Evolutionary conservation across 1,140 invertebrate species (phyloP).

Genomic region (Meloidogyne floridensis): DNA sequence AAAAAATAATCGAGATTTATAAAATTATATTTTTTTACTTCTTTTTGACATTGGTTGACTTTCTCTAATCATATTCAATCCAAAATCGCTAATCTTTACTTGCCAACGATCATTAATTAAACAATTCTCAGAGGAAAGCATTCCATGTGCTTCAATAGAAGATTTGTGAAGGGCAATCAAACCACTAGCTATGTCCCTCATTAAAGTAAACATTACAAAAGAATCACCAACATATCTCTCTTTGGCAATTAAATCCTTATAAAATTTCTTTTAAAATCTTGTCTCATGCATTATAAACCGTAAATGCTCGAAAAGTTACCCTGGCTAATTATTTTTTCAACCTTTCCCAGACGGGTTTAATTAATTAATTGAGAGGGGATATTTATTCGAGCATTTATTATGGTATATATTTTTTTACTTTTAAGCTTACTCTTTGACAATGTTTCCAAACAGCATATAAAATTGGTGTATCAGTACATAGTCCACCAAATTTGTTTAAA

Average conservation of each 20-base stretch:
- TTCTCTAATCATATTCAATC: too few relatives aligned
- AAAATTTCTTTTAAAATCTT: constrained; percentile 29
- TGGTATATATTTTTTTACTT: constrained; percentile 64
- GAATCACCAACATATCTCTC: too few relatives aligned
- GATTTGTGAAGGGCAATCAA: constrained; percentile 35
- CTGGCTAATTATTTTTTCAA: too few relatives aligned
- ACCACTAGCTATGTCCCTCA: constrained; percentile 76
- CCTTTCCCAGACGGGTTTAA: too few relatives aligned
- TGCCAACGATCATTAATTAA: too few relatives aligned
- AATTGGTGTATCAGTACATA: constrained; percentile 34
- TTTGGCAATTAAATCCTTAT: constrained; percentile 78
- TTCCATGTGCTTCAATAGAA: constrained; percentile 38
- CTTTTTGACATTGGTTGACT: too few relatives aligned
- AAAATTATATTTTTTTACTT: too few relatives aligned
- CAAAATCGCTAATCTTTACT: too few relatives aligned
- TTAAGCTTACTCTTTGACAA: constrained; percentile 80
- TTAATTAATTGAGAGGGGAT: too few relatives aligned
- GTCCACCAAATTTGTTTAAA: constrained; percentile 37
- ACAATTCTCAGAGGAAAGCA: background rate
- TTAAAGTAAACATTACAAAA: too few relatives aligned
- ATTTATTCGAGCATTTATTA: constrained; percentile 1
- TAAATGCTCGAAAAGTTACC: background rate
- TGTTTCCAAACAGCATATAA: constrained; percentile 76
- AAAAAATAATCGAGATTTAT: too few relatives aligned
- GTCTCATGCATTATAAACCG: background rate